Evolutionary conservation across 2,888 invertebrate genomes (phyloP), one percentile per base, ranked within the genome.

Genomic region (Tachina lurida): DNA sequence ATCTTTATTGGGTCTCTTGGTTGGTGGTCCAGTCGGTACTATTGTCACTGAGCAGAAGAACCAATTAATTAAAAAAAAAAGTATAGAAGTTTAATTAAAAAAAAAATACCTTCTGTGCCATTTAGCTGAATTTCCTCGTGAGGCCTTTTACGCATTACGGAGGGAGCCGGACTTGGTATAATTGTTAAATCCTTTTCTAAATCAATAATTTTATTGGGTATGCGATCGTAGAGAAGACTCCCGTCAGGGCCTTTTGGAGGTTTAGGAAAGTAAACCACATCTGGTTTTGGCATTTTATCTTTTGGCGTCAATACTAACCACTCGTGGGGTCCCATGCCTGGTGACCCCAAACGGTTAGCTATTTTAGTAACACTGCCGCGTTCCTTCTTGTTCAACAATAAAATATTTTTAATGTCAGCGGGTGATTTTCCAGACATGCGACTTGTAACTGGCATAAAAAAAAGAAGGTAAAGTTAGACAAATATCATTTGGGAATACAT

Each of bases 191-290:
- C 96, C 67, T 95, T 94, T 89, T 95, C 95, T 43, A 94, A 93
- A 91, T 95, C 94, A 54, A 90, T 87, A 41, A 90, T 87, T 93
- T 97, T 97, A 89, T 97, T 97, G 88, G 96, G 95, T 90, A 97
- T 96, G 90, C 97, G 95, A 92, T 97, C 97, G 92, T 97, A 97
- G 88, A 97, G 92, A 88, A 98, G 94, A 93, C 97, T 97, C 89
- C 97, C 98, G 93, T 98, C 97, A 94, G 93, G 96, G 84, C 96
- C 97, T 93, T 97, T 97, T 67, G 97, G 97, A 88, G 98, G 98
- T 93, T 97, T 96, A 76, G 98, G 98, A 93, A 97, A 98, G 90
- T 96, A 96, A 88, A 96, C 95, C 91, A 96, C 95, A 88, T 95
- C 95, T 52, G 97, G 97, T 93, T 95, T 95, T 87, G 97, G 97